Base-by-base conservation (phyloP, 2,113 vertebrate genomes). In the Hippocampus guttulatus region DNA sequence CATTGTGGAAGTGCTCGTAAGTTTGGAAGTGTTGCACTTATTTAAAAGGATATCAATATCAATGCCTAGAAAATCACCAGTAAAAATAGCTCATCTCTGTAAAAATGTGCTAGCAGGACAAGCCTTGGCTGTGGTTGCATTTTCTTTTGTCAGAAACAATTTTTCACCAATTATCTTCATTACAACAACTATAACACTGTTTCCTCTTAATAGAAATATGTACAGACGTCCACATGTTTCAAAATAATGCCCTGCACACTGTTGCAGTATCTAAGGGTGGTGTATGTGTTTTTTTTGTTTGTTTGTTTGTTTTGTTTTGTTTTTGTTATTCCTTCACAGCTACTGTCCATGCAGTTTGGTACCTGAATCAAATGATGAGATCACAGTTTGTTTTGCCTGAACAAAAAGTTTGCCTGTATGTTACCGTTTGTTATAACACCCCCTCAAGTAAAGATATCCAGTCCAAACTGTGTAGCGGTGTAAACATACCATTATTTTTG, bases 1-100 rank as follows among this genome's bases (percentile, higher is more conserved):
- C 66, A 43, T 83, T 84, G 84, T 90, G 91, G 91, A 92, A 92
- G 91, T 93, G 90, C 87, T 88, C 88, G 87, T 84, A 80, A 83
- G 86, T 77, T 81, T 89, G 89, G 88, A 90, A 89, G 88, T 85
- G 86, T 89, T 86, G 80, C 89, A 82, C 80, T 87, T 84, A 87
- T 87, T 88, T 76, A 81, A 89, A 91, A 90, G 86, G 84, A 88
- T 88, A 84, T 91, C 75, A 83, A 77, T 88, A 89, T 83, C 82
- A 86, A 87, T 83, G 79, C 75, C 89, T 92, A 92, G 85, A 93
- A 93, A 92, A 93, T 90, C 85, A 92, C 82, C 91, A 91, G 90
- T 92, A 93, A 93, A 93, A 93, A 93, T 93, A 92, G 85, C 86
- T 93, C 76, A 82, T 92, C 91, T 93, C 82, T 91, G 91, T 93